These are phyloP conservation scores for Glossophaga mutica DNA, from an alignment of 2,797 vertebrate genomes.

Conservation along the genomic window DNA sequence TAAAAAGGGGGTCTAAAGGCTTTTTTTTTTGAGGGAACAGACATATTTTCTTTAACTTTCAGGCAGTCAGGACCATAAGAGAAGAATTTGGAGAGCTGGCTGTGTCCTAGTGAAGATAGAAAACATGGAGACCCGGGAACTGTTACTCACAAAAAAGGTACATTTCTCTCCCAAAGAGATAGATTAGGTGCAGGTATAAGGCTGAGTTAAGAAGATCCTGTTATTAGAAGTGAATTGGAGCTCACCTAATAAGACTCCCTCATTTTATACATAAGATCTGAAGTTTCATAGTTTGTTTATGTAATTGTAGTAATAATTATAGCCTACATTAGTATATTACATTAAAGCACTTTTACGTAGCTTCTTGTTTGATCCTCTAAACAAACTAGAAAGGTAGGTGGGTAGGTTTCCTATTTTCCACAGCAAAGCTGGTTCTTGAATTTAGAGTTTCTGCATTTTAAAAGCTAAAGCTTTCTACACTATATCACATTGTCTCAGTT, in stretches of 20 bases:
- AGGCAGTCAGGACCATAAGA: background rate
- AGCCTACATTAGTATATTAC: background rate
- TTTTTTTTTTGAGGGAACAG: background rate
- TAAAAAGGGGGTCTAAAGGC: background rate
- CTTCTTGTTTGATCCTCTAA: background rate
- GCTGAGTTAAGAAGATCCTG: background rate
- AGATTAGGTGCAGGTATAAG: background rate
- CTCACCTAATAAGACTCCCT: background rate
- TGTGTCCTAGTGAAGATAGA: conserved; percentile 30
- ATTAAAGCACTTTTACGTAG: background rate
- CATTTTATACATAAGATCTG: background rate
- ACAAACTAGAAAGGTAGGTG: background rate
- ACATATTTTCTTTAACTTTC: conserved; percentile 46
- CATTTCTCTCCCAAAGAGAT: background rate
- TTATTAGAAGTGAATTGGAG: conserved; percentile 4
- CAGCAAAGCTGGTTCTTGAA: background rate
- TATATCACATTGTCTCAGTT: background rate
- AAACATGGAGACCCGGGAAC: background rate
- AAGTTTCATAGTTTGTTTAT: background rate
- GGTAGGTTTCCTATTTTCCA: background rate
- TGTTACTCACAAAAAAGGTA: conserved; percentile 8
- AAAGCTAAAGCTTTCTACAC: background rate
- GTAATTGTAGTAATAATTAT: background rate
- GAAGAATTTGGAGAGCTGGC: background rate
- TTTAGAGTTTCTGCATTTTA: conserved; percentile 5